Evolutionary conservation across 2,797 vertebrate genomes (phyloP).

Genomic region (Corythornis leucogaster): DNA sequence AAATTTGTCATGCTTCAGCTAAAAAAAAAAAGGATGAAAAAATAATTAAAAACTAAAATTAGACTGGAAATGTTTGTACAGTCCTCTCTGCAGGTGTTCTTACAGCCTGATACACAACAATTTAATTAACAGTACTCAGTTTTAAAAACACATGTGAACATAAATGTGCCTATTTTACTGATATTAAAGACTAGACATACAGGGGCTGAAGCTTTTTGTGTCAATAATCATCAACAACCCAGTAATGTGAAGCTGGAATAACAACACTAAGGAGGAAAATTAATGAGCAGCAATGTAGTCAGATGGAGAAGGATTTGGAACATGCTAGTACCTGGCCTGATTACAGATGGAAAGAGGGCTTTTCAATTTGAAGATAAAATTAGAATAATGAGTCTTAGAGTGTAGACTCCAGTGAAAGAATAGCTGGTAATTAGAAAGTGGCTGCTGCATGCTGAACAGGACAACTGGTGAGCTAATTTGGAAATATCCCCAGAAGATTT

Average conservation of each 20-base stretch:
- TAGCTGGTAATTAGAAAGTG: conserved; percentile 52
- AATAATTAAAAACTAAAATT: neutral
- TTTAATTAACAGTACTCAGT: neutral
- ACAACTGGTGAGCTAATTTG: neutral
- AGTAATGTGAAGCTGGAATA: neutral
- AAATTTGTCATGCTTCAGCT: neutral
- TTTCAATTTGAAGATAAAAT: conserved; percentile 41
- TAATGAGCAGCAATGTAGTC: conserved; percentile 16
- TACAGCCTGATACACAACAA: neutral
- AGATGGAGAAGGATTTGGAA: neutral
- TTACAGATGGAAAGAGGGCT: conserved; percentile 1
- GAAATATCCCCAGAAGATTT: conserved; percentile 11
- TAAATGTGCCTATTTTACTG: neutral
- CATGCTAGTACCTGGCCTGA: conserved; percentile 22
- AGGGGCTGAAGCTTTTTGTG: neutral
- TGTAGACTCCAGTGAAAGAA: conserved; percentile 1
- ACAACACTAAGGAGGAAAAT: neutral
- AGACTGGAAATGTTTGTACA: neutral
- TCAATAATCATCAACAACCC: neutral
- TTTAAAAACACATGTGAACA: neutral
- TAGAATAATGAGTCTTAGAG: conserved; percentile 42
- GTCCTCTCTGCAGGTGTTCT: neutral
- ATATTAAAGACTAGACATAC: neutral
- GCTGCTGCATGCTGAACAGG: neutral
- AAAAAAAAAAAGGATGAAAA: neutral